Conservation (phyloP, 2,888 invertebrate genomes). For the Exephanes ischioxanthus region DNA sequence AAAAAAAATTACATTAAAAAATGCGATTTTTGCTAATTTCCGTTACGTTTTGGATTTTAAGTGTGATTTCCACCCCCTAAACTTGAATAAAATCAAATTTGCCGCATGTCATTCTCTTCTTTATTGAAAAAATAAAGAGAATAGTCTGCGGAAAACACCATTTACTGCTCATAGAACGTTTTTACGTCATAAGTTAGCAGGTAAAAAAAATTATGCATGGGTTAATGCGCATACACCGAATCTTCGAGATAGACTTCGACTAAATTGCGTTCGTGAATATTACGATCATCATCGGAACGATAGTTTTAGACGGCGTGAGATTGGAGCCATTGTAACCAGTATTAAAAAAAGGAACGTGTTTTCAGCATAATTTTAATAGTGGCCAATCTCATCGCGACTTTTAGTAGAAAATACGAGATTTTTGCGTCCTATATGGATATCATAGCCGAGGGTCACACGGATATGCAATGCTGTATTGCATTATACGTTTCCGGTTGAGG, state of each 20-base stretch:
- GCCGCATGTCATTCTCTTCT: neutral
- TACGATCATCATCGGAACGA: constrained; percentile 41
- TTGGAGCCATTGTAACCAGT: constrained; percentile 73
- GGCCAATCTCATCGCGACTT: constrained; percentile 56
- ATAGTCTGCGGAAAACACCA: too few relatives aligned
- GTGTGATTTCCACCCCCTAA: too few relatives aligned
- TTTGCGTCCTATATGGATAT: constrained; percentile 53
- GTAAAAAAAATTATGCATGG: too few relatives aligned
- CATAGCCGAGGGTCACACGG: constrained; percentile 29
- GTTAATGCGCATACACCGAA: constrained; percentile 1
- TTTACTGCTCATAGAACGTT: too few relatives aligned
- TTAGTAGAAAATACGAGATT: constrained; percentile 39
- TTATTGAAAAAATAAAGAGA: too few relatives aligned
- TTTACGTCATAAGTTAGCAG: too few relatives aligned
- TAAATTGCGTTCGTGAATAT: constrained; percentile 28
- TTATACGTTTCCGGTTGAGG: constrained; percentile 25
- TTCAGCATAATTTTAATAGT: constrained; percentile 65
- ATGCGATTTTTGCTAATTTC: too few relatives aligned
- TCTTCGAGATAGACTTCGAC: constrained; percentile 34
- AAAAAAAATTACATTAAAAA: neutral
- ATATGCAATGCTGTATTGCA: constrained; percentile 37
- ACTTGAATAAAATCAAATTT: neutral
- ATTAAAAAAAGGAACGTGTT: constrained; percentile 68
- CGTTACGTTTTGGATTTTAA: too few relatives aligned
- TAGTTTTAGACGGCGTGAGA: constrained; percentile 37